Evolutionary conservation across 2,888 invertebrate genomes (phyloP), one percentile per base, ranked within the genome.

Genomic region (Frankliniella intonsa): DNA sequence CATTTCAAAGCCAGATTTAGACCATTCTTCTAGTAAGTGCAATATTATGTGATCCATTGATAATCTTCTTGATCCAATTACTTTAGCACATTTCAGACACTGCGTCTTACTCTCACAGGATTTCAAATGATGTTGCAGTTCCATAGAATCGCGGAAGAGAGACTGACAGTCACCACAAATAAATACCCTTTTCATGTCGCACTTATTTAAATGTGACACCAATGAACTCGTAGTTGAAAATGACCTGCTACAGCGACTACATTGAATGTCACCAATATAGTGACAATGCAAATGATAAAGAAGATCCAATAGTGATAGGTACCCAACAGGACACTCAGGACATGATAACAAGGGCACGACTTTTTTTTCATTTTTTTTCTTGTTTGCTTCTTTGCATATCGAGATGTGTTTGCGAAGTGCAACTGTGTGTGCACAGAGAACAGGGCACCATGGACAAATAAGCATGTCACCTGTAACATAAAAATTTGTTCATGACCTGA

Each of bases 81-180:
- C 22, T 76, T 25, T 22, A 25, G 69, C 69, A 76, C 69, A 76
- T 76, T 76, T 76, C 69, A 76, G 25, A 25, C 69, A 76, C 12
- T 76, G 69, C 5, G 25, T 25, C 8, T 22, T 10, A 12, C 22
- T 76, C 25, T 12, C 25, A 25, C 69, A 76, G 12, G 11, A 25
- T 25, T 12, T 12, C 12, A 76, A 11, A 25, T 76, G 69, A 9
- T 11, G 22, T 12, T 12, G 2, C 9, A 76, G 69, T 25, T 9
- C 22, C 0, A 12, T 8, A 12, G 69, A 9, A 25, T 76, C 22
- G n/a, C n/a, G 8, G 25, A 76, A 76, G 22, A 12, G 22, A n/a
- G 12, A 25, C 2, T 10, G 8, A 25, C 69, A 76, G 5, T 76
- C 69, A 76, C 22, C 12, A 12, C 69, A 76, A 5, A 12, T 9